Conservation (phyloP, 2,797 vertebrate species). For the Petrocephalus schoutedeni region DNA sequence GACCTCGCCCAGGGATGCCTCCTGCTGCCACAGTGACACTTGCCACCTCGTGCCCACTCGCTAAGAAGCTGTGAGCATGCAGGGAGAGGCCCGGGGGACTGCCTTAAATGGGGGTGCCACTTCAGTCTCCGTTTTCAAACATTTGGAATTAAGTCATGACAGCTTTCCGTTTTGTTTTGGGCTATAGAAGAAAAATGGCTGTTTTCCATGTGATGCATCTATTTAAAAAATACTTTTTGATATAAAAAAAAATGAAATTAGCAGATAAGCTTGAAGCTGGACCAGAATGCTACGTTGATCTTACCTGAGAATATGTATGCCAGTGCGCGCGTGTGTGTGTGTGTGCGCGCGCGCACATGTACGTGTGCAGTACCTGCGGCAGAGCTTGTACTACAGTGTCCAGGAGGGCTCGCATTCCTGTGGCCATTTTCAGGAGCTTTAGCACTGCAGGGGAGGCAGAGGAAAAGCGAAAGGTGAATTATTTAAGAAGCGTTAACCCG, state of each 20-base stretch:
- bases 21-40: neutral
- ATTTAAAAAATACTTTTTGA: neutral
- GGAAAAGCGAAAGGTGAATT: constrained; percentile 13
- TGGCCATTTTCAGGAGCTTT: constrained; percentile 79
- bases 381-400: constrained; percentile 95
- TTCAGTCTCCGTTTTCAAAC: neutral
- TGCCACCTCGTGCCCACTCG: neutral
- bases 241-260: neutral
- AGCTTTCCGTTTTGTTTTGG: neutral
- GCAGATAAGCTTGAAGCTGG: neutral
- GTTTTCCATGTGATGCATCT: neutral
- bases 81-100: neutral
- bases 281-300: neutral
- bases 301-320: neutral
- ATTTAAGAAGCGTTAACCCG: constrained; percentile 3
- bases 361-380: constrained; percentile 74
- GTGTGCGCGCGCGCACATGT: neutral
- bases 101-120: neutral
- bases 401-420: constrained; percentile 91
- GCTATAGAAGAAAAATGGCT: neutral
- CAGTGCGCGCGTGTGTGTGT: neutral
- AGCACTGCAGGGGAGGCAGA: constrained; percentile 50
- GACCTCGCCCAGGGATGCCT: neutral
- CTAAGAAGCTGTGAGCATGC: neutral
- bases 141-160: neutral